Evolutionary conservation across 2,113 vertebrate genomes (phyloP), one percentile per base, ranked within the genome.

Genomic region (Bubo bubo): DNA sequence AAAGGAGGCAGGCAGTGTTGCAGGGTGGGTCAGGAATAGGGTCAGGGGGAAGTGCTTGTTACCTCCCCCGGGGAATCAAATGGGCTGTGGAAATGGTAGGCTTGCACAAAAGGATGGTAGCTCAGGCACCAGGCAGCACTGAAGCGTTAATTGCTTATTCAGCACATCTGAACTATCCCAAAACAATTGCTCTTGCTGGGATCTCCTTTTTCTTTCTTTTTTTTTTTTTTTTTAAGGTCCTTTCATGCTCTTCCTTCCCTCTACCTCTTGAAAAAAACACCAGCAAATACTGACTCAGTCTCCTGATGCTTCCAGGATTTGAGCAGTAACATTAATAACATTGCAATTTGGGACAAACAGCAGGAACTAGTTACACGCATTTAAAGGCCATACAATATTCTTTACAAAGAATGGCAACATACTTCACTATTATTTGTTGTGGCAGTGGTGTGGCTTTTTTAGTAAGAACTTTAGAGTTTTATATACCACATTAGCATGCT

Each of bases 21-120:
- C 6, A 2, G 32, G 63, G 30, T 56, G 34, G 60, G 56, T 66
- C n/a, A 56, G 34, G 43, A 28, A 5, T 3, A 0, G 0, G 3
- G 14, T 2, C 16, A 6, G 67, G 27, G 77, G 32, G 41, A 88
- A 68, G 39, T 14, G 27, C n/a, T 37, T 9, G 2, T 55, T 35
- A 20, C 15, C 22, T 45, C 45, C 41, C 41, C 12, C 4, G 3
- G 41, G 59, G 26, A n/a, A 35, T 27, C 34, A 34, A 60, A 2
- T 4, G 13, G 30, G 45, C 35, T 34, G 17, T 41, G 50, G 22
- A 10, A 87, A 12, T 10, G 6, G 23, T 1, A 35, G 50, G 41
- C 39, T 55, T 1, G 0, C 20, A 14, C 11, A 35, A 34, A 30
- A 43, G 27, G 15, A 15, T 5, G 18, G 45, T 12, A 24, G 52